Conservation (phyloP, 2,113 vertebrate genomes). For the Ceuthmochares aereus region DNA sequence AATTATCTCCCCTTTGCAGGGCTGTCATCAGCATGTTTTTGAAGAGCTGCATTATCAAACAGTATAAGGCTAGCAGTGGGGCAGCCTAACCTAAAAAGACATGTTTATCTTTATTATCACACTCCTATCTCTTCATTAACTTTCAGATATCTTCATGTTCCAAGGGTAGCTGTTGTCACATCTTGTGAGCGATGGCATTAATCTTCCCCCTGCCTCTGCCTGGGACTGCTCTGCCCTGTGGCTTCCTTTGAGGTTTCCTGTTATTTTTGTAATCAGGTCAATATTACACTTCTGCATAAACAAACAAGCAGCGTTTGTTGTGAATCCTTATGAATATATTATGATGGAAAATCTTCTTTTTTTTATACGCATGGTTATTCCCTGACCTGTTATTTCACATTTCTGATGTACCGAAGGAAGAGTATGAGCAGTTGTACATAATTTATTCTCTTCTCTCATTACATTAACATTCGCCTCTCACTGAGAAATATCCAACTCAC, state of each 20-base stretch:
- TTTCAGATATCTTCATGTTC: conserved; percentile 58
- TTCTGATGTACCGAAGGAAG: not conserved
- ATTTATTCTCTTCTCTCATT: not conserved
- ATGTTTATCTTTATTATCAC: conserved; percentile 61
- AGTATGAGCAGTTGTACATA: not conserved
- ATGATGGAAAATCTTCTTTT: not conserved
- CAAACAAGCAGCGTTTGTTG: conserved; percentile 6
- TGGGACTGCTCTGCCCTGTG: not conserved
- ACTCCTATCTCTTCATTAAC: conserved; percentile 63
- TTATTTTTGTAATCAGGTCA: conserved; percentile 7
- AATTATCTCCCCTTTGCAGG: not conserved
- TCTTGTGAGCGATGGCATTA: conserved; percentile 40
- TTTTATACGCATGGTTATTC: not conserved
- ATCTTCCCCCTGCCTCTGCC: conserved; percentile 8
- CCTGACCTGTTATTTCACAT: not conserved
- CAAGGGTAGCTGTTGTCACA: conserved; percentile 62
- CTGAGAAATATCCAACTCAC: fast-evolving
- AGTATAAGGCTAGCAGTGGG: not conserved
- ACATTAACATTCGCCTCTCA: not conserved
- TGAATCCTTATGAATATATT: conserved; percentile 15
- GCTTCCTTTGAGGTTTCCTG: not conserved
- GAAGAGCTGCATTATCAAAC: not conserved
- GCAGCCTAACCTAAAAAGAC: conserved; percentile 19
- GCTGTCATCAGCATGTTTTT: conserved; percentile 22
- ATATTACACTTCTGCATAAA: conserved; percentile 21